Conservation (phyloP, 2,113 vertebrate species). For the Tursiops truncatus region DNA sequence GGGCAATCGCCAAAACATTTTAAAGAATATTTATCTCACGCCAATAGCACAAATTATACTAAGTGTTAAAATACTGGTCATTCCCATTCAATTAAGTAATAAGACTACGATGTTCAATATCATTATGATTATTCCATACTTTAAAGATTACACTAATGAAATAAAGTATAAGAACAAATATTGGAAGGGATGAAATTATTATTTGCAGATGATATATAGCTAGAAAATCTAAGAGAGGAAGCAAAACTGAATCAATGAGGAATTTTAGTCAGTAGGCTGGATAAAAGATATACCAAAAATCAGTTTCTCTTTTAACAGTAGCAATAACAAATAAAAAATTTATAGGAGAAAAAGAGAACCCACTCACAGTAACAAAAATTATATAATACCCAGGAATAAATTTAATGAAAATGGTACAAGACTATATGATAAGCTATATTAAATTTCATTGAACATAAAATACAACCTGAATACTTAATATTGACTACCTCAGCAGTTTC, state of each 20-base stretch:
- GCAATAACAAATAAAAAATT: constrained; percentile 15
- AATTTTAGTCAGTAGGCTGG: neutral
- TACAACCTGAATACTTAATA: neutral
- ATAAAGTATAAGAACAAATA: constrained; percentile 30
- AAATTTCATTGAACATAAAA: constrained; percentile 21
- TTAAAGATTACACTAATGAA: constrained; percentile 6
- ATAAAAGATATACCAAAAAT: constrained; percentile 11
- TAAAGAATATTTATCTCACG: neutral
- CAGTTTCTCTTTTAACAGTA: neutral
- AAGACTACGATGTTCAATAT: neutral
- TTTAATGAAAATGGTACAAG: constrained; percentile 1
- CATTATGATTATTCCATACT: neutral
- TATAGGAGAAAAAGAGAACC: neutral
- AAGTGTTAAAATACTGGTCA: constrained; percentile 9
- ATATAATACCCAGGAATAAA: constrained; percentile 7
- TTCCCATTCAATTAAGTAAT: neutral
- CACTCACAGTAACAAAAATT: neutral
- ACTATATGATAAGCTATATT: neutral
- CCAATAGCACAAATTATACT: neutral
- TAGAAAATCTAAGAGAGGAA: neutral
- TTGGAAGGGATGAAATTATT: neutral
- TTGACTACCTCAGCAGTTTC: neutral
- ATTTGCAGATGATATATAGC: neutral
- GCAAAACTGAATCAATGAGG: neutral
- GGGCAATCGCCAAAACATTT: neutral